Evolutionary conservation across 1,140 invertebrate species (phyloP), one percentile per base, ranked within the genome.

Genomic region (Diorhabda elongata): DNA sequence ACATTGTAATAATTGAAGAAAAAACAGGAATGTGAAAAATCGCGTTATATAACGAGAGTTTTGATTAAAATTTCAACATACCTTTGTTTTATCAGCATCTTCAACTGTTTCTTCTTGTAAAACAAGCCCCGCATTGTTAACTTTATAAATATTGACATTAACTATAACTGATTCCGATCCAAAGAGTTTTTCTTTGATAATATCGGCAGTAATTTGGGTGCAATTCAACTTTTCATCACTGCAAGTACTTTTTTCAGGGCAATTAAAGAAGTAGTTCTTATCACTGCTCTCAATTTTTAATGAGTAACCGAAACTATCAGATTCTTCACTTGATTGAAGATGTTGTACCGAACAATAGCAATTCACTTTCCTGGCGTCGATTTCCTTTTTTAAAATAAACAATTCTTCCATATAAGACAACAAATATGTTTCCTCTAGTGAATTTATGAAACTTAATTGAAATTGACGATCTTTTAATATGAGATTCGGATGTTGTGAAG

Each of bases 331-430:
- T 8, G 43, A 52, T 42, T 56, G 63, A 42, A 73, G 8, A 57
- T 71, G 70, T 42, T 70, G 43, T 2, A 73, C 66, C 4, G 64
- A 71, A 60, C 74, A 75, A 52, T 61, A 52, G 56, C 75, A 69
- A 26, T 64, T 64, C 41, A 61, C 64, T 58, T 52, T 70, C 11
- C 42, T 56, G 3, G 58, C 43, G 63, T 77, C 75, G 6, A 74
- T 69, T 64, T 75, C 70, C 44, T 69, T 70, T 52, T 73, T 72
- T 42, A 74, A 44, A 42, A 72, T 52, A 62, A 77, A 77, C n/a
- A 72, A 42, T 52, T 74, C 70, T 58, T 75, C 58, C 43, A 70
- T 47, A 61, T 64, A 58, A 7, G 44, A 9, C n/a, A 77, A 42
- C 4, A 78, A 26, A n/a, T 71, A 64, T 59, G 70, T 72, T 42